Base-by-base conservation (phyloP, 2,113 vertebrate species). In the Centropus unirufus region DNA sequence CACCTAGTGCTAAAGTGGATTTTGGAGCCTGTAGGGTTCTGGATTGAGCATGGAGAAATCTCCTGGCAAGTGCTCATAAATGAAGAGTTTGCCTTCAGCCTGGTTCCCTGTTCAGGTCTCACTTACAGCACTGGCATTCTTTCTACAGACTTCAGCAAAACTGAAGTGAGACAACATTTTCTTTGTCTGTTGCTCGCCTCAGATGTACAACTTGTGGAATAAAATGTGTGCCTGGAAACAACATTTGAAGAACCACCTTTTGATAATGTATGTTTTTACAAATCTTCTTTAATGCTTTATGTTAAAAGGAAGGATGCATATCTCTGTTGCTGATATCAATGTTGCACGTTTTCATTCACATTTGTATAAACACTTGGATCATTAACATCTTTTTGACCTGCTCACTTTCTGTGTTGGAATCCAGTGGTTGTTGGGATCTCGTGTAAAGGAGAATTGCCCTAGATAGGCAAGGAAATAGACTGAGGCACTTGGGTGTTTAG, bases 321-420 rank as follows among this genome's bases (percentile, higher is more conserved):
- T 94, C 8, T 95, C 59, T 90, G 39, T 90, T 94, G 88, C 51
- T 81, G 44, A 87, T 89, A 72, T 47, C 39, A 78, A 34, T 0
- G 0, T 67, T 81, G 54, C 64, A 67, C 46, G 62, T 86, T 96
- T 95, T 86, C 90, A 86, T 86, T 90, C 83, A 88, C 83, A 93
- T 94, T 86, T 96, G 73, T 96, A 32, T 88, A 94, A 95, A 93
- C 95, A 89, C 32, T 83, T 92, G 61, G 42, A 67, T 95, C 92
- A 81, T 26, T 90, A 72, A 23, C 8, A 0, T 67, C 73, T 89
- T 81, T 94, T 83, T 86, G 83, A 88, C 57, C 55, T 74, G 59
- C 59, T 83, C 8, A 6, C 32, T 93, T 83, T 39, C 79, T 81
- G 39, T 83, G 47, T 16, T 88, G 88, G 67, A 70, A 21, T 54